These are phyloP conservation scores for Copsychus sechellarum DNA, from an alignment of 2,113 vertebrate species.

Conservation along the genomic window DNA sequence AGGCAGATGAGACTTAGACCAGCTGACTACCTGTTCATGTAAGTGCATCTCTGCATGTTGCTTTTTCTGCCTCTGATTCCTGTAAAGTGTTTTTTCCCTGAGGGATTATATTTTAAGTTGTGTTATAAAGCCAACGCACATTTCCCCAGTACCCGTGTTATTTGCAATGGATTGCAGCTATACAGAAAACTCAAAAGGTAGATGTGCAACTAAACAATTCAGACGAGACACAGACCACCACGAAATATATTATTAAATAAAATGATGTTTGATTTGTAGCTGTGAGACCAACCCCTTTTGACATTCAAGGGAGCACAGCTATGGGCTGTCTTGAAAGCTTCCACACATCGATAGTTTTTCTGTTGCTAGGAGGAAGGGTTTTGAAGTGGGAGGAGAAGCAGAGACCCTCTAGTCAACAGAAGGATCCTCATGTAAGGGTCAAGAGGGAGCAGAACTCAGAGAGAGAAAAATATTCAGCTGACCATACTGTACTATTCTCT, in stretches of 20 bases:
- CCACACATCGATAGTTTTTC: conserved; percentile 57
- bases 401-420: conserved; percentile 63
- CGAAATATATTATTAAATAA: conserved; percentile 71
- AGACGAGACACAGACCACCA: conserved; percentile 53
- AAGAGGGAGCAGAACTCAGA: conserved; percentile 63
- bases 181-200: conserved; percentile 17
- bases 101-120: conserved; percentile 14
- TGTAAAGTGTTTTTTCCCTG: conserved; percentile 8
- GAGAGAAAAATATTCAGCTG: conserved; percentile 42
- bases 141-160: not conserved
- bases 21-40: not conserved
- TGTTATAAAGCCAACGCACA: not conserved
- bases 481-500: conserved; percentile 21
- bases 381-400: conserved; percentile 49
- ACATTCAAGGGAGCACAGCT: conserved; percentile 58
- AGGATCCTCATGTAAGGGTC: conserved; percentile 52
- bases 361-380: conserved; percentile 66
- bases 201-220: conserved; percentile 29
- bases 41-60: not conserved
- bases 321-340: conserved; percentile 64
- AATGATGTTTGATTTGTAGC: conserved; percentile 74
- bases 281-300: conserved; percentile 63
- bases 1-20: not conserved
- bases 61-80: conserved; percentile 21
- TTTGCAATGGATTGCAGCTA: not conserved